A percentile compares a stretch with the other conserved stretches of the same genome.
phyloP scores from a whole-genome alignment of 2,888 invertebrate species.

The Syrista parreyssii region DNA sequence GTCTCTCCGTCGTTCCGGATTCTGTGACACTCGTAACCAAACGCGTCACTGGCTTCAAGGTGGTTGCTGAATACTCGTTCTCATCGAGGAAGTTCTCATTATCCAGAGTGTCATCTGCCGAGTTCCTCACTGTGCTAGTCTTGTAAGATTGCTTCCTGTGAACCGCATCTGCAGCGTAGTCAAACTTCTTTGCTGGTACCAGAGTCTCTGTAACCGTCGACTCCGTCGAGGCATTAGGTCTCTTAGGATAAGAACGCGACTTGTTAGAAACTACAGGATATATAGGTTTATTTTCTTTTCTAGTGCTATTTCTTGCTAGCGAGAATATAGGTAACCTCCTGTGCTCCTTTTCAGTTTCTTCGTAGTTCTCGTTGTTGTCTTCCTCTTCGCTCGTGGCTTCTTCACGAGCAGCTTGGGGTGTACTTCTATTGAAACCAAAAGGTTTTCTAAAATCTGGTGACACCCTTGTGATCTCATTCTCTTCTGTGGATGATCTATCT shows the following conservation, averaged over 20 bases:
- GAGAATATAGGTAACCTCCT: neutral
- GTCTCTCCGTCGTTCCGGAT: conserved; percentile 66
- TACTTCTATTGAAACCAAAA: neutral
- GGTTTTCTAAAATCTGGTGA: neutral
- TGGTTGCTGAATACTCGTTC: conserved; percentile 27
- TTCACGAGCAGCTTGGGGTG: neutral
- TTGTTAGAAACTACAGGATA: conserved; percentile 26
- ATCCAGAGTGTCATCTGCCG: neutral
- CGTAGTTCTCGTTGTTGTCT: conserved; percentile 25
- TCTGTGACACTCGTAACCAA: conserved; percentile 67
- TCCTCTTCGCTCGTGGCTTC: conserved; percentile 1
- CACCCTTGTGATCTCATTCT: conserved; percentile 32
- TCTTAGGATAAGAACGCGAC: conserved; percentile 47
- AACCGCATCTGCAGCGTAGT: conserved; percentile 57
- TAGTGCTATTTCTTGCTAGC: conserved; percentile 19
- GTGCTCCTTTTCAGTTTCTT: neutral
- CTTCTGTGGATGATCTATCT: conserved; percentile 33
- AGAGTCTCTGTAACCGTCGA: conserved; percentile 55
- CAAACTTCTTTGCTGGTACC: conserved; percentile 60
- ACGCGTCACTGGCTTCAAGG: conserved; percentile 62
- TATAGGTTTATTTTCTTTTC: conserved; percentile 25
- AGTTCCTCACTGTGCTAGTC: conserved; percentile 37
- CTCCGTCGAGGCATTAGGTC: conserved; percentile 40
- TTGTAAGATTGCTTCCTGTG: conserved; percentile 52
- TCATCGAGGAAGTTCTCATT: conserved; percentile 21